phyloP scores from a whole-genome alignment of 2,113 vertebrate species.

The Myotis yumanensis region DNA sequence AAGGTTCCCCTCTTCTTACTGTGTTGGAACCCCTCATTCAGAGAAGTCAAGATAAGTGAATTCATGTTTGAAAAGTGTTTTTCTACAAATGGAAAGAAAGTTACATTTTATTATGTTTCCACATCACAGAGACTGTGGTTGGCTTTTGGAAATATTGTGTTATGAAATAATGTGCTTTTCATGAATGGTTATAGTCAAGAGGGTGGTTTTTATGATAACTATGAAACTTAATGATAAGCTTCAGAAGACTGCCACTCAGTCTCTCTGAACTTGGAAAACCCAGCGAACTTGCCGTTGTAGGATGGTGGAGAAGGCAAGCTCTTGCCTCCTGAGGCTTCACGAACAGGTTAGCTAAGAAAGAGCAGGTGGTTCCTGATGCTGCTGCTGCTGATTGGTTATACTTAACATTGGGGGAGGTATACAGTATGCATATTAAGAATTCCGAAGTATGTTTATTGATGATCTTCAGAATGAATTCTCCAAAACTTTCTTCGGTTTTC shows the following conservation, averaged over 20 bases:
- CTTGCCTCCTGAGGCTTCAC: background rate
- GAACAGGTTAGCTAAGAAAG: background rate
- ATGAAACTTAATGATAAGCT: background rate
- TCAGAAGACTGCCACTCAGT: background rate
- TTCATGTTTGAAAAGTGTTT: conserved; percentile 31
- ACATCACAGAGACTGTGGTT: background rate
- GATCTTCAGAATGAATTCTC: conserved; percentile 24
- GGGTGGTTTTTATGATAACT: background rate
- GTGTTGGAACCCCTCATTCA: background rate
- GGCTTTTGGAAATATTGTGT: conserved; percentile 49
- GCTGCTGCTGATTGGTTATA: background rate
- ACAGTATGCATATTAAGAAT: background rate
- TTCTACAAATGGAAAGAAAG: conserved; percentile 14
- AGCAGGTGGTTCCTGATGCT: background rate
- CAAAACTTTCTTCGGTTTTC: conserved; percentile 39
- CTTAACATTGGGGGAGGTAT: background rate
- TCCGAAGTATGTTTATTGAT: background rate
- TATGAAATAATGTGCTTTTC: conserved; percentile 28
- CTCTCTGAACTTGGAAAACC: background rate
- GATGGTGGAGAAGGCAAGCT: background rate
- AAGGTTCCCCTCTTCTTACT: background rate
- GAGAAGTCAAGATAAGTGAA: conserved; percentile 15
- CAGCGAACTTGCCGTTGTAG: background rate
- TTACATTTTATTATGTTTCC: background rate
- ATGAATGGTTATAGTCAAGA: background rate